Percentiles rank a stretch among this genome's conserved stretches.
Evolutionary conservation across 2,797 vertebrate genomes (phyloP).

Genomic region (Benthosema pterotum): DNA sequence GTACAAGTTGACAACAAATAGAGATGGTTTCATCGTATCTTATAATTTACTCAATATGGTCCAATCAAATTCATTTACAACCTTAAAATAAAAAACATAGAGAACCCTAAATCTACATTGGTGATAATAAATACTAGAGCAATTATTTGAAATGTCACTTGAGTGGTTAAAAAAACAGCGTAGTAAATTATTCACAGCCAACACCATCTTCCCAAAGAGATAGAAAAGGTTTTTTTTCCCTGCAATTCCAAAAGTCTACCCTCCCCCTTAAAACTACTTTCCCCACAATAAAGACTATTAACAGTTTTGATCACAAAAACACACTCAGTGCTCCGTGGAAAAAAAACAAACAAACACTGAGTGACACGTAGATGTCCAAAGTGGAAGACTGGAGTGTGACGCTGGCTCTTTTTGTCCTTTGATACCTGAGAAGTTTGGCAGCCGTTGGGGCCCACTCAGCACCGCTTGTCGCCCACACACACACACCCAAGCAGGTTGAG

Average conservation of each 20-base stretch:
- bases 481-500: not conserved
- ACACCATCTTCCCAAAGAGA: not conserved
- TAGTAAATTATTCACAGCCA: not conserved
- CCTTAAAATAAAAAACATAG: conserved; percentile 17
- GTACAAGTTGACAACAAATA: not conserved
- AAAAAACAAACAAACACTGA: conserved; percentile 6
- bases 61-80: conserved; percentile 4
- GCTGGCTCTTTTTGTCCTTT: conserved; percentile 9
- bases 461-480: not conserved
- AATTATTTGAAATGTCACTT: not conserved
- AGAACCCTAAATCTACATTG: conserved; percentile 15
- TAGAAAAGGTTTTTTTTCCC: not conserved
- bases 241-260: not conserved
- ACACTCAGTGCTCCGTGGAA: not conserved
- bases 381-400: not conserved
- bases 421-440: conserved; percentile 34
- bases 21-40: not conserved
- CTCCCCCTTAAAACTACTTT: conserved; percentile 1
- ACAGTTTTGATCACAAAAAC: not conserved
- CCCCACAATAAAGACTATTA: not conserved
- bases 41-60: conserved; percentile 3
- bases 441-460: no score
- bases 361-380: not conserved
- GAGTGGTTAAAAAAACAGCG: conserved; percentile 1
- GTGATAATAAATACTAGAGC: conserved; percentile 20